Evolutionary conservation across 2,888 invertebrate species (phyloP), one percentile per base, ranked within the genome.

Genomic region (Trilocha varians): DNA sequence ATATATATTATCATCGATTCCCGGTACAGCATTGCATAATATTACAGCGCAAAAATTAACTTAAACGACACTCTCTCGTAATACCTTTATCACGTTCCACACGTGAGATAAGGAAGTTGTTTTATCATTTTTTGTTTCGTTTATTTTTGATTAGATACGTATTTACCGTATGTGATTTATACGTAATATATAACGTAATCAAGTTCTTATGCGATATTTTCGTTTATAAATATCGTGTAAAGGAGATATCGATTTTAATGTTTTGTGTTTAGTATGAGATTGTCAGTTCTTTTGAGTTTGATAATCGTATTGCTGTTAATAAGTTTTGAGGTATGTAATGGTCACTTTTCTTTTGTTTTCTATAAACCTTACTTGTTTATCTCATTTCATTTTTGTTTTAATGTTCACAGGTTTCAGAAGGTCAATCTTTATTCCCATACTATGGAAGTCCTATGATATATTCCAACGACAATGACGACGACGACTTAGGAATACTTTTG

Each of bases 401-500:
- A 69, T 54, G 55, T 35, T 37, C 42, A 11, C 52, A 57, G 53
- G 66, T 65, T 25, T 52, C 59, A 37, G 51, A 53, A 0, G 11
- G 25, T 25, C 67, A 69, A 45, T 41, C 48, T 15, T 11, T 53
- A 0, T 33, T 50, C 3, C 54, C 59, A 25, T 53, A 47, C 11
- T 70, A 68, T 45, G 64, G 63, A 32, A 57, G 61, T 5, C 33
- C 36, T 25, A 36, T 40, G 13, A 13, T 32, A 6, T 43, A 43
- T 11, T 34, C 36, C 1, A 42, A 59, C 36, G 55, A 53, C 17
- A 44, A 57, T 6, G 53, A 57, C 13, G 70, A 70, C 18, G 75
- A 78, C 18, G 75, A 78, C 46, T 48, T 76, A 1, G 76, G 78
- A 0, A 42, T 77, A 0, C 52, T 78, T 2, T 58, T 79, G 11